Conservation (phyloP, 2,888 invertebrate species). For the Spodoptera littoralis region DNA sequence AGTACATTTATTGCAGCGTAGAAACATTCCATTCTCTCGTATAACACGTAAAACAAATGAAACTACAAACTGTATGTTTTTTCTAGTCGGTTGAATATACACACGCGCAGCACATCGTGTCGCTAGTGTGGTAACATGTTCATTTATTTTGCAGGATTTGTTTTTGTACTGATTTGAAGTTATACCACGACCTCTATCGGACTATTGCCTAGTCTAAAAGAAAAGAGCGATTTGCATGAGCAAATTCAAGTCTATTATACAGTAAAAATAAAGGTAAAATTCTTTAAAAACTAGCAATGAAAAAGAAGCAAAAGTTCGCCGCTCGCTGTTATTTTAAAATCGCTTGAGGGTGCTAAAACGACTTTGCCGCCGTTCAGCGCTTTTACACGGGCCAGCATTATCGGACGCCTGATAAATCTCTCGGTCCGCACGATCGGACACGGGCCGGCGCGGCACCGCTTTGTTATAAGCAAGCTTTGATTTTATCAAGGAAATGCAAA, state of each 20-base stretch:
- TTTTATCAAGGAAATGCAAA: slow-evolving; percentile 48
- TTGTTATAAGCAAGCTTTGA: slow-evolving; percentile 38
- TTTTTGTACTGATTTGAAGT: slow-evolving; percentile 8
- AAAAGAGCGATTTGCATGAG: background rate
- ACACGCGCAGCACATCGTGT: too few species aligned
- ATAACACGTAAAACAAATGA: too few species aligned
- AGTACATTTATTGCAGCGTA: background rate
- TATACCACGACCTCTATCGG: background rate
- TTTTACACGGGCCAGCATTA: slow-evolving; percentile 24
- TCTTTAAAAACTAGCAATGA: slow-evolving; percentile 15
- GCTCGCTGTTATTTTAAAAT: slow-evolving; percentile 31
- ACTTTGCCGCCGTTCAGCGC: slow-evolving; percentile 26
- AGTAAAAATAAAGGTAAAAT: background rate
- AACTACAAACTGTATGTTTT: too few species aligned
- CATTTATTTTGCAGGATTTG: background rate
- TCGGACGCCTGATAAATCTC: slow-evolving; percentile 44
- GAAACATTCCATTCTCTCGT: background rate
- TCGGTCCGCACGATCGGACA: slow-evolving; percentile 43
- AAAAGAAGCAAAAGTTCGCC: slow-evolving; percentile 5
- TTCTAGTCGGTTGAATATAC: too few species aligned
- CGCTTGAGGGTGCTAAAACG: slow-evolving; percentile 35
- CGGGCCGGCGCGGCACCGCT: slow-evolving; percentile 23
- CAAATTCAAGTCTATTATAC: background rate
- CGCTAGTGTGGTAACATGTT: too few species aligned
- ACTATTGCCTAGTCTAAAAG: background rate